Evolutionary conservation across 2,113 vertebrate genomes (phyloP).

Genomic region (Semnornis frantzii): DNA sequence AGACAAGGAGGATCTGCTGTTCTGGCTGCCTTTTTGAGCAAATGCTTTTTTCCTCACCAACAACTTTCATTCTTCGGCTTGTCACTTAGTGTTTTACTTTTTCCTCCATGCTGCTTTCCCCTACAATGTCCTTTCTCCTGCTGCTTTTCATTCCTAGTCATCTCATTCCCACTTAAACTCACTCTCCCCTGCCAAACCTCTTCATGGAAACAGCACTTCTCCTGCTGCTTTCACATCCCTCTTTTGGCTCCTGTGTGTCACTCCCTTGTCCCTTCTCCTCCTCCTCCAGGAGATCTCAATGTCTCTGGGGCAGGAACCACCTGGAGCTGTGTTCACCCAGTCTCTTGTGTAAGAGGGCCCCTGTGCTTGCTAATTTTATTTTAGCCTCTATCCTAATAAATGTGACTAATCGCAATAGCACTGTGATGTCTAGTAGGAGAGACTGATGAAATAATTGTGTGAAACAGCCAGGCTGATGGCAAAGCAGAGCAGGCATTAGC

Average conservation of each 20-base stretch:
- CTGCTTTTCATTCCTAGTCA: neutral
- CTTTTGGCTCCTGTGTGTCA: neutral
- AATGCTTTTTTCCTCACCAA: neutral
- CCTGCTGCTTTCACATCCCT: neutral
- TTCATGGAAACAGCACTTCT: neutral
- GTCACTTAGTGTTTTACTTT: neutral
- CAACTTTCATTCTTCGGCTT: neutral
- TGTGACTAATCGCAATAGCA: conserved; percentile 10
- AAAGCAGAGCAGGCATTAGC: conserved; percentile 49
- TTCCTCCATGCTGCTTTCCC: neutral
- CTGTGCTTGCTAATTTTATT: neutral
- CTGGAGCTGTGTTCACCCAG: neutral
- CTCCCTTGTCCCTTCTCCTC: neutral
- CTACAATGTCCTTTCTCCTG: neutral
- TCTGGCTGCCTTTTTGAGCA: neutral
- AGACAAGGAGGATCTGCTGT: neutral
- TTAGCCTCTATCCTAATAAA: neutral
- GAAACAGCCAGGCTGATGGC: conserved; percentile 33
- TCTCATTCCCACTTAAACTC: neutral
- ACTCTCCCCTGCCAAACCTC: neutral
- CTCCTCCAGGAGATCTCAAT: neutral
- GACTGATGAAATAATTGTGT: conserved; percentile 61
- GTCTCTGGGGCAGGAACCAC: neutral
- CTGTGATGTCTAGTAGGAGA: conserved; percentile 53
- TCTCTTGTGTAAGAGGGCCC: neutral